These are phyloP conservation scores for Turritopsis rubra DNA, from an alignment of 30 jellyfish, hydroid and myxozoan genomes.

Conservation along the genomic window DNA sequence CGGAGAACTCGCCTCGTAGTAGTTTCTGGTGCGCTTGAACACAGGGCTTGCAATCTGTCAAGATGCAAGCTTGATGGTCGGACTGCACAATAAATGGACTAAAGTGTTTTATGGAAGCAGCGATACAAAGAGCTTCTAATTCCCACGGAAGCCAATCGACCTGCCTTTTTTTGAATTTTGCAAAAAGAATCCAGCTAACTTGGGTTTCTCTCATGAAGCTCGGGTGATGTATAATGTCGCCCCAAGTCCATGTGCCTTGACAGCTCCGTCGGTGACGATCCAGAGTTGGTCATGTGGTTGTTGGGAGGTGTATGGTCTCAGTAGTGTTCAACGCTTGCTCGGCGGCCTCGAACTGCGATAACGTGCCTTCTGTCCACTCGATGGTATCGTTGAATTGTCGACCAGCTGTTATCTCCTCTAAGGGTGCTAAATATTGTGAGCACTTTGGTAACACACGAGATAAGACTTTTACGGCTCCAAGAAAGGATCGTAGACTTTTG, in stretches of 20 bases:
- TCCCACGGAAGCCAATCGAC: slow-evolving; percentile 49
- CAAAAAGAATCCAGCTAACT: slow-evolving; percentile 38
- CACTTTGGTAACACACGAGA: slow-evolving; percentile 22
- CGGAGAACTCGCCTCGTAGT: slow-evolving; percentile 35
- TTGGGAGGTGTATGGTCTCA: not conserved
- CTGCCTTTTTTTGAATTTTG: slow-evolving; percentile 43
- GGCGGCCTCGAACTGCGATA: not conserved
- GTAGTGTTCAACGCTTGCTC: not conserved
- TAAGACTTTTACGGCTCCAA: slow-evolving; percentile 17
- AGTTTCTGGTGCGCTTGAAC: slow-evolving; percentile 46
- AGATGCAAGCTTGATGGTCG: slow-evolving; percentile 17
- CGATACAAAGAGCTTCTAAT: slow-evolving; percentile 49
- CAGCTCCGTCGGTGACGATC: slow-evolving; percentile 41
- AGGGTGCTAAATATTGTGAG: slow-evolving; percentile 11
- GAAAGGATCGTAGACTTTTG: slow-evolving; percentile 10
- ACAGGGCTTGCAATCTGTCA: slow-evolving; percentile 53
- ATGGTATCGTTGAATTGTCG: slow-evolving; percentile 1
- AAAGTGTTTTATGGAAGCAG: slow-evolving; percentile 40
- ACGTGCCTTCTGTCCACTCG: slow-evolving; percentile 1
- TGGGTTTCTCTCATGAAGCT: not conserved
- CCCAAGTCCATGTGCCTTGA: slow-evolving; percentile 20
- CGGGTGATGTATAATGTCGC: slow-evolving; percentile 39
- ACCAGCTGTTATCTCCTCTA: slow-evolving; percentile 1
- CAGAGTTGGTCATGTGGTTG: slow-evolving; percentile 31
- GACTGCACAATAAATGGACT: slow-evolving; percentile 54